Conservation (phyloP, 1,140 invertebrate genomes). For the Bombus terrestris region DNA sequence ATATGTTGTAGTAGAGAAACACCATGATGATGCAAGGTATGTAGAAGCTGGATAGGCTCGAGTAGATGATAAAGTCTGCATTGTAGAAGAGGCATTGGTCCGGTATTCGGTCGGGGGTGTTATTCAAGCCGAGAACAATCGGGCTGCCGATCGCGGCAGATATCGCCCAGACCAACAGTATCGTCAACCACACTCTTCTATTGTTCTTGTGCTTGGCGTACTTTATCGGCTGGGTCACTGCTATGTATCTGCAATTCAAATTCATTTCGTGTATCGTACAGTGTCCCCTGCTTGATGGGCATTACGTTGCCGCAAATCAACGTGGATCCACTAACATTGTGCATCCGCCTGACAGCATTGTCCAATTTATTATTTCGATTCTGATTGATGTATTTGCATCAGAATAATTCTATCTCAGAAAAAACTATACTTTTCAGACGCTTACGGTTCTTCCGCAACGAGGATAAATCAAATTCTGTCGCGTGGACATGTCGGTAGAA, state of each 20-base stretch:
- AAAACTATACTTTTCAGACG: no score
- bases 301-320: slow-evolving; percentile 38
- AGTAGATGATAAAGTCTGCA: slow-evolving; percentile 98
- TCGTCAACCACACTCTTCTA: slow-evolving; percentile 96
- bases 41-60: slow-evolving; percentile 99
- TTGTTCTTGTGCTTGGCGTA: slow-evolving; percentile 99
- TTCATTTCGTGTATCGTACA: slow-evolving; percentile 51
- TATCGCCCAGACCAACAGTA: slow-evolving; percentile 98
- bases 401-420: not conserved
- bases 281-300: not conserved
- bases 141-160: slow-evolving; percentile 98
- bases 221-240: slow-evolving; percentile 99
- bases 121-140: slow-evolving; percentile 97
- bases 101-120: slow-evolving; percentile 90
- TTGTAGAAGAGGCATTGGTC: slow-evolving; percentile 98
- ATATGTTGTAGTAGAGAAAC: slow-evolving; percentile 99
- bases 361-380: slow-evolving; percentile 11
- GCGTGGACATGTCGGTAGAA: no score
- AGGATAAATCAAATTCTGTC: no score
- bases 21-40: slow-evolving; percentile 99
- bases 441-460: not conserved
- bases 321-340: not conserved
- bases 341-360: not conserved
- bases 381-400: not conserved
- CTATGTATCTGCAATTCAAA: slow-evolving; percentile 92